Conservation (phyloP, 2,888 invertebrate species). For the Parascotia fuliginaria region DNA sequence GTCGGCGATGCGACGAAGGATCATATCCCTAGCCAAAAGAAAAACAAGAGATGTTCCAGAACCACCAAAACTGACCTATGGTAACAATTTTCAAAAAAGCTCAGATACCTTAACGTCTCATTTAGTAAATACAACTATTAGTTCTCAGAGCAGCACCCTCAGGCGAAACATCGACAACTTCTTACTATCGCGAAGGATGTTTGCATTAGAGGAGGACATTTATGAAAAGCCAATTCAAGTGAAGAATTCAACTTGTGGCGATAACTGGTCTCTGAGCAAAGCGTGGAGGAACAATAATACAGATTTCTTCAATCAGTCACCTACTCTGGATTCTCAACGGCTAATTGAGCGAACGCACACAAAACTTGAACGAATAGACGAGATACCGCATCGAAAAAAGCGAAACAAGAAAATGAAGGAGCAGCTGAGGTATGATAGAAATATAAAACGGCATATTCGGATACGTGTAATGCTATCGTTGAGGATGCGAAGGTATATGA, state of each 20-base stretch:
- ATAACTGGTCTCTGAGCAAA: slow-evolving; percentile 83
- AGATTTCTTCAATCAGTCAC: slow-evolving; percentile 68
- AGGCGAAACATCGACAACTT: slow-evolving; percentile 76
- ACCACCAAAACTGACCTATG: slow-evolving; percentile 61
- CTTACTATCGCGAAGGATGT: slow-evolving; percentile 71
- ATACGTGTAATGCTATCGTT: slow-evolving; percentile 89
- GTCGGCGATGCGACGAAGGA: slow-evolving; percentile 76
- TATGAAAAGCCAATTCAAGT: slow-evolving; percentile 77
- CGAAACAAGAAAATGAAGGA: slow-evolving; percentile 74
- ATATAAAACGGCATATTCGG: slow-evolving; percentile 87
- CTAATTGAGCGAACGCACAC: slow-evolving; percentile 57
- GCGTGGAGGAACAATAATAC: slow-evolving; percentile 75
- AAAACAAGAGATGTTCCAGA: slow-evolving; percentile 66
- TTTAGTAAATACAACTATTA: slow-evolving; percentile 71
- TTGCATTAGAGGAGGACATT: slow-evolving; percentile 74
- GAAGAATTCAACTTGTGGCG: slow-evolving; percentile 73
- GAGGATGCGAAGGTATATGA: slow-evolving; percentile 85
- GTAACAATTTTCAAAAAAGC: slow-evolving; percentile 55
- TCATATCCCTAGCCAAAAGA: slow-evolving; percentile 74
- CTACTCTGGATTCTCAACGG: slow-evolving; percentile 57
- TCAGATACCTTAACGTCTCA: slow-evolving; percentile 71
- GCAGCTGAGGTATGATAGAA: slow-evolving; percentile 83
- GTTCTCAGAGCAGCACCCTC: slow-evolving; percentile 73
- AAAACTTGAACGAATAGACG: slow-evolving; percentile 72
- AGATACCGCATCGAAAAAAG: slow-evolving; percentile 67